phyloP scores from a whole-genome alignment of 2,797 vertebrate genomes.

The Babyrousa celebensis region DNA sequence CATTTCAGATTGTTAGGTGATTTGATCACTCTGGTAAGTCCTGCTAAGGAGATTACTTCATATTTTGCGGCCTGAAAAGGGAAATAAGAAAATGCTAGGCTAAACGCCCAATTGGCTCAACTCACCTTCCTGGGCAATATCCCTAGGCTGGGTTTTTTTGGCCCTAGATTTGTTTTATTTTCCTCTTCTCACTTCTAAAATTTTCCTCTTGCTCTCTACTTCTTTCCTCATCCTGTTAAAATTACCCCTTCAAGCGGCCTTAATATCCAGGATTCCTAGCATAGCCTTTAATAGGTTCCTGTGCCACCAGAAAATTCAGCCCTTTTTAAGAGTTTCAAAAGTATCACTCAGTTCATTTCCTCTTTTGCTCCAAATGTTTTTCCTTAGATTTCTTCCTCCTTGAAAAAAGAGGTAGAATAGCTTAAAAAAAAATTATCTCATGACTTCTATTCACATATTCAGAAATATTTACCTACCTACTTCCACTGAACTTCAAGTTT shows the following conservation, averaged over 20 bases:
- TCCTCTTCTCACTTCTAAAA: conserved; percentile 61
- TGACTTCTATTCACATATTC: neutral
- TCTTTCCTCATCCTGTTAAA: conserved; percentile 62
- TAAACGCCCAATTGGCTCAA: conserved; percentile 65
- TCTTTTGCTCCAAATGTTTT: conserved; percentile 50
- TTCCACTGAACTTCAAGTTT: neutral
- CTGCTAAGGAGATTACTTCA: conserved; percentile 64
- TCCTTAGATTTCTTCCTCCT: conserved; percentile 30
- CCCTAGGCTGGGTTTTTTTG: neutral
- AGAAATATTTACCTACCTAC: neutral
- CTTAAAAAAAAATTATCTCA: neutral
- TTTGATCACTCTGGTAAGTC: conserved; percentile 29
- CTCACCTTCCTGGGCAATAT: conserved; percentile 50
- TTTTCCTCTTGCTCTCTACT: conserved; percentile 52
- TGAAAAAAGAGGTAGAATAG: neutral
- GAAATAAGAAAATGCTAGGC: conserved; percentile 69
- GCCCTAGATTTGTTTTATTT: conserved; percentile 71
- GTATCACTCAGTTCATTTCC: neutral
- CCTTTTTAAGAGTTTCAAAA: conserved; percentile 5
- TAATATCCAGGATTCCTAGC: neutral
- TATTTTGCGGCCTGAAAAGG: conserved; percentile 31
- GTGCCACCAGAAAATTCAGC: conserved; percentile 32
- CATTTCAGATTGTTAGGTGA: conserved; percentile 43
- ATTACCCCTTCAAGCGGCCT: conserved; percentile 11
- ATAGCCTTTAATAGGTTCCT: conserved; percentile 1